phyloP scores from a whole-genome alignment of 2,113 vertebrate species.

The Dermatemys mawii region DNA sequence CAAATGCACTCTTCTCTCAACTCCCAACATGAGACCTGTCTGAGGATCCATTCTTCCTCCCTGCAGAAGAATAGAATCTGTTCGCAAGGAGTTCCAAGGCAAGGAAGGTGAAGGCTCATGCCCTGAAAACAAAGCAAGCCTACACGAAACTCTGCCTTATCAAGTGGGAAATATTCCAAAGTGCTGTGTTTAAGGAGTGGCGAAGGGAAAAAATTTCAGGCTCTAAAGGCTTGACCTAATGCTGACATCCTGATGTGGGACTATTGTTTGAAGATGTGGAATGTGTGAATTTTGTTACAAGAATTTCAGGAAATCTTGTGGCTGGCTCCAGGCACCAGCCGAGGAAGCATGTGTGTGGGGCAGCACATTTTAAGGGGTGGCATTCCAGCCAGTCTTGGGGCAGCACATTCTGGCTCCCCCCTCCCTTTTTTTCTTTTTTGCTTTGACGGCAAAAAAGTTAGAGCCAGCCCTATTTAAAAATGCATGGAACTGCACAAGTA shows the following conservation, averaged over 20 bases:
- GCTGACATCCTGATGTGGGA: constrained; percentile 65
- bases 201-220: background rate
- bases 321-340: no score
- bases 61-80: background rate
- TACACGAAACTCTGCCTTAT: background rate
- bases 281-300: constrained; percentile 55
- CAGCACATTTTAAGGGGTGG: no score
- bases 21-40: background rate
- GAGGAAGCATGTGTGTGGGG: no score
- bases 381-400: no score
- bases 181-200: background rate
- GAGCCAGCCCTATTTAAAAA: no score
- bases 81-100: rapidly evolving
- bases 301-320: background rate
- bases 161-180: constrained; percentile 36
- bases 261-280: constrained; percentile 71
- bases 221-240: constrained; percentile 67
- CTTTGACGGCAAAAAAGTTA: no score
- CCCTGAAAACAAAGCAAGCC: constrained; percentile 24
- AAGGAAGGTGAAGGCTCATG: background rate
- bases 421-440: no score
- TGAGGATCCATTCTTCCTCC: background rate
- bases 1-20: constrained; percentile 24
- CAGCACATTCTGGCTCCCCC: no score
- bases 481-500: background rate